Evolutionary conservation across 2,888 invertebrate genomes (phyloP).

Genomic region (Byasa hedistus): DNA sequence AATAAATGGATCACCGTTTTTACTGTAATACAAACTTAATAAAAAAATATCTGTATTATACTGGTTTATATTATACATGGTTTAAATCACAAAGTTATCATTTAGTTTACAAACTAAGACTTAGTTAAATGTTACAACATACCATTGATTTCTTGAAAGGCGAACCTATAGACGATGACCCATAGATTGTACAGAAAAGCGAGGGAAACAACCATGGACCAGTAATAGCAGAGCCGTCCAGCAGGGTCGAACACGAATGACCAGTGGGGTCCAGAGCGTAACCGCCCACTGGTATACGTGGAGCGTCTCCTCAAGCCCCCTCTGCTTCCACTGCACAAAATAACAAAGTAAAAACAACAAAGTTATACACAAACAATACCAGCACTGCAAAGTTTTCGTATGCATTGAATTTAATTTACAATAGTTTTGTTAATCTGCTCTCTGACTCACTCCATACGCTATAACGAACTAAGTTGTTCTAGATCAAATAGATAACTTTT

Average conservation of each 20-base stretch:
- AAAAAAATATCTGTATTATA: neutral
- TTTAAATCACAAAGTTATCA: neutral
- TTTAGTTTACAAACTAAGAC: neutral
- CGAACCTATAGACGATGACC: constrained; percentile 99
- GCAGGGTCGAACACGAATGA: constrained; percentile 99
- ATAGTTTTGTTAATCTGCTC: constrained; percentile 29
- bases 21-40: neutral
- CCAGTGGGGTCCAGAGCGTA: constrained; percentile 88
- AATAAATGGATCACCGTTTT: neutral
- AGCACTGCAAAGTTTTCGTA: constrained; percentile 27
- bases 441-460: constrained; percentile 21
- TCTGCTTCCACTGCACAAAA: constrained; percentile 64
- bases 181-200: constrained; percentile 98
- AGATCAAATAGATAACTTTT: constrained; percentile 26
- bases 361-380: constrained; percentile 28
- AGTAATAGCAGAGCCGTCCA: constrained; percentile 96
- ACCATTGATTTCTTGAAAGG: constrained; percentile 98
- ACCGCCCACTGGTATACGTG: constrained; percentile 80
- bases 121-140: constrained; percentile 53
- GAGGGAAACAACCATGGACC: constrained; percentile 97
- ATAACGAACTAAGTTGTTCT: constrained; percentile 27
- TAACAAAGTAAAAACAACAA: constrained; percentile 28
- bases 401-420: constrained; percentile 31
- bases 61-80: neutral
- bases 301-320: constrained; percentile 78